These are phyloP conservation scores for Cettia cetti DNA, from an alignment of 2,113 vertebrate species.

Conservation along the genomic window DNA sequence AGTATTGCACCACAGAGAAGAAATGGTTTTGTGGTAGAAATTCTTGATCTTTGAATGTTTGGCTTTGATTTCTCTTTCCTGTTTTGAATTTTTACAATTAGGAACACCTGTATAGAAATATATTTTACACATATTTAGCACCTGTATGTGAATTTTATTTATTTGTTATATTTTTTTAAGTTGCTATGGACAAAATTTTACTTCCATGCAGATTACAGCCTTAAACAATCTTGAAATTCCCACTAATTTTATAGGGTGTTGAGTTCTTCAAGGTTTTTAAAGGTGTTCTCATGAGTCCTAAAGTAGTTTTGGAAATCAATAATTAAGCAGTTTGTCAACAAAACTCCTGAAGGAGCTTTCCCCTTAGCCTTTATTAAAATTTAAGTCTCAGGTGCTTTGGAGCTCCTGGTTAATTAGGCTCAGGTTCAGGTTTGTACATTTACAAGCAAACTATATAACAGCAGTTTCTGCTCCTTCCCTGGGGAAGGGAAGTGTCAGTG, in stretches of 20 bases:
- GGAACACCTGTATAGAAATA: not conserved
- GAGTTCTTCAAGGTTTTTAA: not conserved
- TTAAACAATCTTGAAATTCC: not conserved
- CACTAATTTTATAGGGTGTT: not conserved
- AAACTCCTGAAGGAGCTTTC: not conserved
- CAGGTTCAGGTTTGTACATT: not conserved
- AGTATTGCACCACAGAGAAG: too few relatives aligned
- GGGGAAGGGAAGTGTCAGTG: not conserved
- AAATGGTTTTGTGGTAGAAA: not conserved
- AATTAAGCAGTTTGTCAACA: slow-evolving; percentile 30
- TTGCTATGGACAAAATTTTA: not conserved
- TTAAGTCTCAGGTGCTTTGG: not conserved
- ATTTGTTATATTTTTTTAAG: not conserved
- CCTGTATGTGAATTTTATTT: not conserved
- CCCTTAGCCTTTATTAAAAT: slow-evolving; percentile 13
- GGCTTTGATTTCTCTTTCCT: not conserved
- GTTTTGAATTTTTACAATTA: not conserved
- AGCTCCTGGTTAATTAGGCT: slow-evolving; percentile 1
- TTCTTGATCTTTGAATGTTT: not conserved
- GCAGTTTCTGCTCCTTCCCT: not conserved
- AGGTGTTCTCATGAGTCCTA: not conserved
- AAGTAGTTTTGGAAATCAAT: not conserved
- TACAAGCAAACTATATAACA: not conserved
- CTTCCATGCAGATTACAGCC: not conserved
- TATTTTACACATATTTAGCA: not conserved